Evolutionary conservation across 1,140 invertebrate genomes (phyloP).

Genomic region (Bombus breviceps): DNA sequence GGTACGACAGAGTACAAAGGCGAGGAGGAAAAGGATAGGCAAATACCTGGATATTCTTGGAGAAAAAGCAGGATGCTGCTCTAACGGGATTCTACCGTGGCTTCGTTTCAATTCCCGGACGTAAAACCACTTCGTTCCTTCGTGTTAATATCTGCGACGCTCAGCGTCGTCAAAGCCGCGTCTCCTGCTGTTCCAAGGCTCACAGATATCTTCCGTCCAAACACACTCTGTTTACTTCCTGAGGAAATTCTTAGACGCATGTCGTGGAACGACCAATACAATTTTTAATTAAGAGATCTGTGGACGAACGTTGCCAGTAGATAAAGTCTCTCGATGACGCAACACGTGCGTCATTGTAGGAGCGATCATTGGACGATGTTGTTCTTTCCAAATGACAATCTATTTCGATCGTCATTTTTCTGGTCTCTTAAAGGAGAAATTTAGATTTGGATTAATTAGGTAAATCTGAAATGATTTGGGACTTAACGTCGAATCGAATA

Average conservation of each 20-base stretch:
- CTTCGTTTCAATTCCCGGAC: constrained; percentile 11
- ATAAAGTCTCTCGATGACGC: too few species aligned
- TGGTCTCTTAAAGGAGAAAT: neutral
- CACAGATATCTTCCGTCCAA: neutral
- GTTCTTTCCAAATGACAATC: neutral
- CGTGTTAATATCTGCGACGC: constrained; percentile 34
- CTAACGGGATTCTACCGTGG: neutral
- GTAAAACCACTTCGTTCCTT: neutral
- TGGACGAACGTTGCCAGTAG: neutral
- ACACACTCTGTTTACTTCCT: constrained; percentile 3
- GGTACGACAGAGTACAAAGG: neutral
- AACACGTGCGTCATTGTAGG: too few species aligned
- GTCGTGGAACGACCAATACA: neutral
- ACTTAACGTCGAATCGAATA: neutral
- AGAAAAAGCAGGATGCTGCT: neutral
- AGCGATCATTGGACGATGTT: too few species aligned
- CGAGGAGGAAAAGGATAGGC: neutral
- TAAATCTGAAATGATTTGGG: neutral
- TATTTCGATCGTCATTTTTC: neutral
- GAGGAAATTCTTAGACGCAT: constrained; percentile 22
- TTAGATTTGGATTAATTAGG: neutral
- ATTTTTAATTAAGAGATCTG: constrained; percentile 10
- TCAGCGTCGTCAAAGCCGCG: constrained; percentile 4
- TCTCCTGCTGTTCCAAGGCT: neutral
- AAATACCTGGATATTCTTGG: neutral